Evolutionary conservation across 2,888 invertebrate species (phyloP).

Genomic region (Argynnis bischoffii): DNA sequence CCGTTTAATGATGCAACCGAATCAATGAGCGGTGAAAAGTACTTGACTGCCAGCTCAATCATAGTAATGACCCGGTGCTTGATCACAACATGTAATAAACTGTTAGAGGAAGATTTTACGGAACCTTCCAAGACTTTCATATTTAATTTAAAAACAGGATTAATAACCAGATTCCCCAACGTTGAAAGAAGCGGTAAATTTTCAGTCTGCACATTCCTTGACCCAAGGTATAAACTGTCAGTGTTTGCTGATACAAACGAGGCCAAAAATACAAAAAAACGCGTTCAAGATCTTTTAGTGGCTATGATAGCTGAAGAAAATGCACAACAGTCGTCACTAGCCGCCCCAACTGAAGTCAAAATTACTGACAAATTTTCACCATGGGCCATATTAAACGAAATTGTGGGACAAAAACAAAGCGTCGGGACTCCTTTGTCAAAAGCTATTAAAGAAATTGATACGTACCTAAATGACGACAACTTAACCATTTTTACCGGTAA

Average conservation of each 20-base stretch:
- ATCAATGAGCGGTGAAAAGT: conserved; percentile 43
- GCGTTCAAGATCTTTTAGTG: too few relatives aligned
- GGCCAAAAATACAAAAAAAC: conserved; percentile 32
- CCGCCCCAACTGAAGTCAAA: too few relatives aligned
- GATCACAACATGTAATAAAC: conserved; percentile 35
- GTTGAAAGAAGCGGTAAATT: conserved; percentile 39
- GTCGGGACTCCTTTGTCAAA: too few relatives aligned
- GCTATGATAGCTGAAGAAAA: too few relatives aligned
- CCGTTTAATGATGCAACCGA: conserved; percentile 44
- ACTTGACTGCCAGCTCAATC: conserved; percentile 42
- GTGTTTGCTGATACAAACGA: conserved; percentile 37
- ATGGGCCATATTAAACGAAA: too few relatives aligned
- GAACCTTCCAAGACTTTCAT: conserved; percentile 12
- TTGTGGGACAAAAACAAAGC: too few relatives aligned
- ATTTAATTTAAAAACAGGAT: conserved; percentile 23
- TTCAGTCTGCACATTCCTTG: conserved; percentile 37
- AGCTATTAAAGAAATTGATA: too few relatives aligned
- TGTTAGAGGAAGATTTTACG: conserved; percentile 5
- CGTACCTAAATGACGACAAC: too few relatives aligned
- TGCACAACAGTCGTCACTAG: too few relatives aligned
- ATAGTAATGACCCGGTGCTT: conserved; percentile 43
- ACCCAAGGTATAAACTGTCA: conserved; percentile 38
- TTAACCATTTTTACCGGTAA: too few relatives aligned
- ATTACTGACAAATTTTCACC: too few relatives aligned
- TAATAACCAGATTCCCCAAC: conserved; percentile 24